Conservation (phyloP, 2,113 vertebrate genomes). For the Struthidea cinerea region DNA sequence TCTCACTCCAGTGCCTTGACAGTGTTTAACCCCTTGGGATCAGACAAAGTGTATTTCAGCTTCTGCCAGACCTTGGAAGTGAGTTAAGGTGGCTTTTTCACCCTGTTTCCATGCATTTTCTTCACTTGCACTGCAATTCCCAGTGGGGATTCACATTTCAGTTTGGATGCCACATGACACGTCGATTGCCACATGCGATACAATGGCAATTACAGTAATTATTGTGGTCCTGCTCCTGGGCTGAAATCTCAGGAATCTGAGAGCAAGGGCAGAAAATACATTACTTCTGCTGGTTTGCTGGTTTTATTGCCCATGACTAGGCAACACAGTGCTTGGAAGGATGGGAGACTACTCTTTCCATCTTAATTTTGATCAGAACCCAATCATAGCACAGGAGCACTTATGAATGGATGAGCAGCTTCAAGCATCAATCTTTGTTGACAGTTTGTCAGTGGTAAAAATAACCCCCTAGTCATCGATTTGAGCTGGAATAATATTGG, state of each 20-base stretch:
- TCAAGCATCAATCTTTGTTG: conserved; percentile 34
- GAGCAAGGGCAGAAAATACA: background rate
- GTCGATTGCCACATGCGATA: rapidly evolving
- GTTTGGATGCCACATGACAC: background rate
- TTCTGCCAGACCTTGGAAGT: background rate
- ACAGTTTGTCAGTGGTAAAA: conserved; percentile 5
- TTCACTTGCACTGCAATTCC: background rate
- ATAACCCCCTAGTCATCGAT: background rate
- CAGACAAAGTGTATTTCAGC: background rate
- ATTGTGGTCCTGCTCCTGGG: background rate
- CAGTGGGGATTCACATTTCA: background rate
- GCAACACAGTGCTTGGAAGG: background rate
- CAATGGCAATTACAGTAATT: background rate
- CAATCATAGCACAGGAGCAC: background rate
- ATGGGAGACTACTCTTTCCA: background rate
- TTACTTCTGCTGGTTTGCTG: background rate
- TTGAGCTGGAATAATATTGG: conserved; percentile 34
- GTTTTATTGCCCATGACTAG: background rate
- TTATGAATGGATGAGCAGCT: conserved; percentile 36
- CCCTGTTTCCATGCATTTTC: background rate
- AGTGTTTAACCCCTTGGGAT: background rate
- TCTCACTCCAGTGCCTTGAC: background rate
- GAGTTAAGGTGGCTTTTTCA: background rate
- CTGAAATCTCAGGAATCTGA: background rate
- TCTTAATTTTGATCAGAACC: conserved; percentile 26